Conservation (phyloP, 1,140 invertebrate species). For the Euglossa dilemma region DNA sequence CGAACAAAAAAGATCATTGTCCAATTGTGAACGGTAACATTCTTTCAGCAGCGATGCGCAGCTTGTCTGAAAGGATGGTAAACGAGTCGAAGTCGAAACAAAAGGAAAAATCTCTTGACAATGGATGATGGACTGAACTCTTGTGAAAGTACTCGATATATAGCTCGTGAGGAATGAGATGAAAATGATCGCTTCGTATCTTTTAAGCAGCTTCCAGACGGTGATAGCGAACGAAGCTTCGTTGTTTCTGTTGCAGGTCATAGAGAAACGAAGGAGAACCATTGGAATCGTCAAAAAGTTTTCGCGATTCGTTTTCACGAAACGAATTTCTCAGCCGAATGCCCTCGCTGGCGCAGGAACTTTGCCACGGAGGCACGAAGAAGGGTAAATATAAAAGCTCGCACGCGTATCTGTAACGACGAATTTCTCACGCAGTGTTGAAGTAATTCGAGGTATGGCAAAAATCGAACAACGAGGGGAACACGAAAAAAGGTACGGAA, state of each 20-base stretch:
- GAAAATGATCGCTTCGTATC: conserved; percentile 1
- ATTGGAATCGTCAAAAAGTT: not conserved
- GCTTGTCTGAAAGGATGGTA: not conserved
- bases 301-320: not conserved
- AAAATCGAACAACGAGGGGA: not conserved
- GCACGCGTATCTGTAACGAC: not conserved
- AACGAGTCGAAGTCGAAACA: conserved; percentile 5
- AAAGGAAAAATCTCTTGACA: not conserved
- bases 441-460: not conserved
- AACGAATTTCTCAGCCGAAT: not conserved
- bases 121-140: not conserved
- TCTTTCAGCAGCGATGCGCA: not conserved
- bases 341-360: not conserved
- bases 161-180: not conserved
- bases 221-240: conserved; percentile 16
- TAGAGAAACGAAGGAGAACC: too few relatives aligned
- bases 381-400: not conserved
- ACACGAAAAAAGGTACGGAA: not conserved
- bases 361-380: too few relatives aligned
- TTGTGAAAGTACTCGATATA: not conserved
- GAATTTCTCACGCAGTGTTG: not conserved
- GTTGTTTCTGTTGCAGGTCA: not conserved
- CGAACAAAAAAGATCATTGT: not conserved
- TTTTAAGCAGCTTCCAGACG: conserved; percentile 23
- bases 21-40: not conserved